A percentile compares a stretch with the other conserved stretches of the same genome.
Conservation (phyloP, 2,797 vertebrate species). For the Peromyscus aztecus region DNA sequence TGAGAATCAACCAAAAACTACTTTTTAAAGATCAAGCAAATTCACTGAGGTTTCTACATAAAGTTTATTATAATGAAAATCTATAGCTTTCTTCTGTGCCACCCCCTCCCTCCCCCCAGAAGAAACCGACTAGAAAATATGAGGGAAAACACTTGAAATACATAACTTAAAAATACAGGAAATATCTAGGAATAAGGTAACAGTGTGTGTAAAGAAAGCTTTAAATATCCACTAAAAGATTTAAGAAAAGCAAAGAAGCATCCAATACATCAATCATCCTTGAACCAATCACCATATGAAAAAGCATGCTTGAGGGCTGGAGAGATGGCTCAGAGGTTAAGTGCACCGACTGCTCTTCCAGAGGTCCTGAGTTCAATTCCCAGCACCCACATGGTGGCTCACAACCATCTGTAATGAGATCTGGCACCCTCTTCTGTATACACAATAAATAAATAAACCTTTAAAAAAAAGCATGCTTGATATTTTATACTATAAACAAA, state of each 20-base stretch:
- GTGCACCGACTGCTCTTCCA: too few species aligned
- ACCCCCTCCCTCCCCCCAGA: background rate
- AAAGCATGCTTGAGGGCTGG: background rate
- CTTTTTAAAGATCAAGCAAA: background rate
- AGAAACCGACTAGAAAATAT: slow-evolving; percentile 41
- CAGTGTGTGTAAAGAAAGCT: slow-evolving; percentile 18
- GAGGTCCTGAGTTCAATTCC: too few species aligned
- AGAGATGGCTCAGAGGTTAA: too few species aligned
- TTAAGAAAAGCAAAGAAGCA: slow-evolving; percentile 48
- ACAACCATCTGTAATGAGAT: too few species aligned
- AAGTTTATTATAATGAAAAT: slow-evolving; percentile 61
- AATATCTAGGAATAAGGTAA: slow-evolving; percentile 35
- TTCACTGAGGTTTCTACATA: background rate
- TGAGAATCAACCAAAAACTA: slow-evolving; percentile 47
- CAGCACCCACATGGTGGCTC: too few species aligned
- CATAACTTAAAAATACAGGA: slow-evolving; percentile 9
- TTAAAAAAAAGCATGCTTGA: slow-evolving; percentile 14
- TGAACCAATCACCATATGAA: slow-evolving; percentile 10
- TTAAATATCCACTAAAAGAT: background rate
- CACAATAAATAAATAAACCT: too few species aligned
- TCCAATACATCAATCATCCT: background rate
- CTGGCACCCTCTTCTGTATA: too few species aligned
- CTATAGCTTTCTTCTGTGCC: background rate
- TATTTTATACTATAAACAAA: slow-evolving; percentile 47
- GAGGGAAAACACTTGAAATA: background rate